phyloP scores from a whole-genome alignment of 2,797 vertebrate species.

The Myotis planiceps region DNA sequence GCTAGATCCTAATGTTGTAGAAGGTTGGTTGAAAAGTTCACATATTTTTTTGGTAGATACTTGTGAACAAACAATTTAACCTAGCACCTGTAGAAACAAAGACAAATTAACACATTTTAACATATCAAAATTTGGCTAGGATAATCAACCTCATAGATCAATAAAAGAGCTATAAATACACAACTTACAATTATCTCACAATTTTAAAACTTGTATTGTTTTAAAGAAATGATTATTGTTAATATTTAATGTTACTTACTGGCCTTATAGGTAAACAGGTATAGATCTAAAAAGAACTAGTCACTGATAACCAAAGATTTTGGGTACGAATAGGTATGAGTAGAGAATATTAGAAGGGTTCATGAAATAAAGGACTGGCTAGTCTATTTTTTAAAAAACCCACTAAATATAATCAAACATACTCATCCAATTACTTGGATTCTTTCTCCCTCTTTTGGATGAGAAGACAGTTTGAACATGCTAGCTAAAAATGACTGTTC shows the following conservation, averaged over 20 bases:
- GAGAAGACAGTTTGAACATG: neutral
- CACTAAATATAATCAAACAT: neutral
- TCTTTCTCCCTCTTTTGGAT: neutral
- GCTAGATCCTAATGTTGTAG: neutral
- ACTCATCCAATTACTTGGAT: neutral
- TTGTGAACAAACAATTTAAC: constrained; percentile 14
- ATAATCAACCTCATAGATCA: neutral
- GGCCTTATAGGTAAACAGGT: neutral
- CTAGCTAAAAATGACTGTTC: neutral
- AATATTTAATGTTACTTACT: neutral
- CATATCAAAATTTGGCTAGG: neutral
- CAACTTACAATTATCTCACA: neutral
- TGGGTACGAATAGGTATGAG: neutral
- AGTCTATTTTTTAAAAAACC: neutral
- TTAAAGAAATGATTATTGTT: constrained; percentile 15
- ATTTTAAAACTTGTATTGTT: neutral
- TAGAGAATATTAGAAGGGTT: neutral
- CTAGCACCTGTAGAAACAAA: neutral
- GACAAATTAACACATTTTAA: neutral
- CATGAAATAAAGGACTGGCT: neutral
- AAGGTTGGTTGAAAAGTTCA: neutral
- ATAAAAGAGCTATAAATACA: neutral
- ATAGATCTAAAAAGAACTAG: neutral
- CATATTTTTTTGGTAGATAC: neutral
- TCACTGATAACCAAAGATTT: constrained; percentile 1